Base-by-base conservation (phyloP, 2,888 invertebrate species). In the Agrochola litura region DNA sequence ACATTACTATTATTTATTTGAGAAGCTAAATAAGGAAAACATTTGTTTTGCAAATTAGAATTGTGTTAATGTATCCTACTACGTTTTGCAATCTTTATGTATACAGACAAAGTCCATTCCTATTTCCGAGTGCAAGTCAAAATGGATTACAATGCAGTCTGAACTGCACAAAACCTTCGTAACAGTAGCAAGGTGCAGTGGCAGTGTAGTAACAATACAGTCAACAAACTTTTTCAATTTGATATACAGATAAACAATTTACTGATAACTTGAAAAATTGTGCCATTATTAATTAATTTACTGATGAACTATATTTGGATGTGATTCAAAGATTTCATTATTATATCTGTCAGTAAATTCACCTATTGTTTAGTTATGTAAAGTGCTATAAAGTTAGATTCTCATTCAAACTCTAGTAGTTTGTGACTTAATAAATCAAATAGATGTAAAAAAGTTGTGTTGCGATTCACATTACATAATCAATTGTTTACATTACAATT, bases 401-500 rank as follows among this genome's bases (percentile, higher is more conserved):
- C 37, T 67, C 30, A 16, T 49, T 67, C 14, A 9, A 8, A 49
- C 8, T 49, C 30, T 22, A 25, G 14, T 22, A 9, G 49, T 6
- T 22, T 2, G 22, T 25, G 16, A 25, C 41, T 43, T 37, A 16
- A 16, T n/a, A 43, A 25, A 25, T 25, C 25, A 46, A 3, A 19
- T 12, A 1, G 1, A 14, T 66, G 22, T 16, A 46, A 25, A 66
- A 66, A 66, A 10, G 12, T 49, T 12, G 12, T 12, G 6, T 22
- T 58, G 2, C 0, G 6, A 49, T 22, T 43, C n/a, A 22, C 8
- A 76, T 63, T 3, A 73, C 2, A n/a, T 30, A 46, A 22, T 6
- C 14, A 43, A 43, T 49, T 37, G 37, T 70, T 63, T 19, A 77
- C 63, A 52, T 73, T 73, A 72, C 63, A 63, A 49, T 64, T 22